Conservation (phyloP, 35 echinoderm and acorn worm species). For the Ophioderma brevispina region DNA sequence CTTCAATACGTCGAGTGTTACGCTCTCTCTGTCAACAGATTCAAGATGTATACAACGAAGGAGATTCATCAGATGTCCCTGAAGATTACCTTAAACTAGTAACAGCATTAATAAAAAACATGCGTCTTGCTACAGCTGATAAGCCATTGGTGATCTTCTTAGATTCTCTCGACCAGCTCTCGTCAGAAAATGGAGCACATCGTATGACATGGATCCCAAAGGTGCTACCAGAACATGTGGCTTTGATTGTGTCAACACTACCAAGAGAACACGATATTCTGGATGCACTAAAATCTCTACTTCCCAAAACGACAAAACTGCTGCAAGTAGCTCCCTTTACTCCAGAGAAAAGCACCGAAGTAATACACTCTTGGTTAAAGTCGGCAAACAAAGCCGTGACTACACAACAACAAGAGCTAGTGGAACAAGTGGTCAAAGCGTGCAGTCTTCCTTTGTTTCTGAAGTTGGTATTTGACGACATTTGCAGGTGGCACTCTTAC, state of each 20-base stretch:
- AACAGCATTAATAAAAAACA: neutral
- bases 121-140: slow-evolving; percentile 39
- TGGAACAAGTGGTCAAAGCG: slow-evolving; percentile 31
- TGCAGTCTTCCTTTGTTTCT: slow-evolving; percentile 79
- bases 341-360: slow-evolving; percentile 30
- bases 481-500: slow-evolving; percentile 76
- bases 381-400: slow-evolving; percentile 32
- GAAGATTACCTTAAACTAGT: neutral
- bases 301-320: slow-evolving; percentile 39
- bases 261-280: slow-evolving; percentile 71
- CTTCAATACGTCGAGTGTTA: slow-evolving; percentile 63
- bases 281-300: slow-evolving; percentile 22
- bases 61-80: neutral
- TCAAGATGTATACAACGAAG: neutral
- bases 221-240: slow-evolving; percentile 22
- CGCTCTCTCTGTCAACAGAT: slow-evolving; percentile 66
- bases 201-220: slow-evolving; percentile 81
- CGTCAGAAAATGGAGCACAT: slow-evolving; percentile 64
- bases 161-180: slow-evolving; percentile 82
- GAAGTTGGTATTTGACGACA: slow-evolving; percentile 78
- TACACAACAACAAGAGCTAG: slow-evolving; percentile 35
- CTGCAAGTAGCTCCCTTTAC: slow-evolving; percentile 51
- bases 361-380: slow-evolving; percentile 68
- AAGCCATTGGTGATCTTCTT: slow-evolving; percentile 71
- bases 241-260: slow-evolving; percentile 73